Evolutionary conservation across 2,888 invertebrate species (phyloP).

Genomic region (Serrognathus titanus): DNA sequence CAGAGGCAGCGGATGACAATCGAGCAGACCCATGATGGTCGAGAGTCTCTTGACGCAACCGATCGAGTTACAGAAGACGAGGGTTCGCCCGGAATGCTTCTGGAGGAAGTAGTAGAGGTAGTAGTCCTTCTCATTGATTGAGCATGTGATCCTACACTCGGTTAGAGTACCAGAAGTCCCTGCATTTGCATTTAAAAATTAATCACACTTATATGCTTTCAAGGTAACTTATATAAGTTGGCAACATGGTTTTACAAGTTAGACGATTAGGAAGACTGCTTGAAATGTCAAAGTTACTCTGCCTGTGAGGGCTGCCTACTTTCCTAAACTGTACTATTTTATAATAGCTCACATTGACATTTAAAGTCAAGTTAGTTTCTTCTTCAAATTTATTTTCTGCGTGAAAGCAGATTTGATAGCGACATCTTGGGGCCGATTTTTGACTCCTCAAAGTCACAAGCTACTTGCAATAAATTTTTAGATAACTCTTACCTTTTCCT

Average conservation of each 20-base stretch:
- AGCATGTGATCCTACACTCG: slow-evolving; percentile 78
- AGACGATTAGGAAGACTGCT: too few relatives aligned
- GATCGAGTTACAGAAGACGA: slow-evolving; percentile 93
- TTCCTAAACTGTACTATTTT: too few relatives aligned
- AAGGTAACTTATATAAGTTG: too few relatives aligned
- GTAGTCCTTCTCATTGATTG: slow-evolving; percentile 81
- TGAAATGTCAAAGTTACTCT: too few relatives aligned
- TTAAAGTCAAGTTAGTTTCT: too few relatives aligned
- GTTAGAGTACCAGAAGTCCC: slow-evolving; percentile 81
- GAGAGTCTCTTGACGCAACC: slow-evolving; percentile 83
- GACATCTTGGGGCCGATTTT: not conserved
- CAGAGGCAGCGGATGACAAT: slow-evolving; percentile 72
- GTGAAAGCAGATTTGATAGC: too few relatives aligned
- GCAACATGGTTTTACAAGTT: too few relatives aligned
- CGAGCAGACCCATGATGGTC: slow-evolving; percentile 64
- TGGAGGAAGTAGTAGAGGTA: slow-evolving; percentile 88
- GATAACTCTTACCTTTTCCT: slow-evolving; percentile 57
- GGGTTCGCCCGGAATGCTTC: slow-evolving; percentile 82
- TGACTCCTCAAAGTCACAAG: not conserved
- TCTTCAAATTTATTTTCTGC: too few relatives aligned
- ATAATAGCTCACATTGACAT: too few relatives aligned
- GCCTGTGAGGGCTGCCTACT: too few relatives aligned
- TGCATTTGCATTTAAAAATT: slow-evolving; percentile 33
- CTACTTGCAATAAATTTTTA: not conserved
- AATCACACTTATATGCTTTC: too few relatives aligned